Conservation (phyloP, 2,113 vertebrate genomes). For the Lampris incognitus region DNA sequence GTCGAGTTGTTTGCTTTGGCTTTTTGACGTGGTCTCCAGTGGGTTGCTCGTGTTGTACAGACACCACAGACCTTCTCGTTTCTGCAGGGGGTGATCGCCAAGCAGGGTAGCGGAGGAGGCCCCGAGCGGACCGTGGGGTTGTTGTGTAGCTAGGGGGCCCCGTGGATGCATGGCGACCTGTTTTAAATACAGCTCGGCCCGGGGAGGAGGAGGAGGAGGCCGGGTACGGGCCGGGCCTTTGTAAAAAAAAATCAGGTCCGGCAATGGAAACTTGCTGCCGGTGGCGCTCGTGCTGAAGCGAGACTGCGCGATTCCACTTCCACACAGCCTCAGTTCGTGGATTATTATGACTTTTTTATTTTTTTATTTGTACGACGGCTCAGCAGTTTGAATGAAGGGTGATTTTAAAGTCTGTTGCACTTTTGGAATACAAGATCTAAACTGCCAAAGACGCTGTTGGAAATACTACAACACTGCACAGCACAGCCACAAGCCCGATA, state of each 20-base stretch:
- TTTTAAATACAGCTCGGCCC: slow-evolving; percentile 36
- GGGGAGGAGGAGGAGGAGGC: too few species aligned
- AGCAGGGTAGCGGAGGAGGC: too few species aligned
- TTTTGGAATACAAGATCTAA: slow-evolving; percentile 52
- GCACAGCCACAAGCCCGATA: slow-evolving; percentile 19
- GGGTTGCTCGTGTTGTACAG: slow-evolving; percentile 25
- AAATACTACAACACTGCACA: slow-evolving; percentile 22
- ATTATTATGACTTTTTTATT: neutral
- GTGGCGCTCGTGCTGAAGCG: neutral
- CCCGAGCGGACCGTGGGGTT: too few species aligned
- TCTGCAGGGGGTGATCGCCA: neutral
- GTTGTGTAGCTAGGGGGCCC: slow-evolving; percentile 33
- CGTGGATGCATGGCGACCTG: slow-evolving; percentile 31
- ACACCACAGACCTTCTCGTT: slow-evolving; percentile 16
- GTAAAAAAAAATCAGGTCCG: too few species aligned
- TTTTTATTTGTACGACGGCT: neutral
- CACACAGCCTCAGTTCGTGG: neutral
- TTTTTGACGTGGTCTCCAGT: slow-evolving; percentile 51
- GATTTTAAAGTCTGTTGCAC: slow-evolving; percentile 42
- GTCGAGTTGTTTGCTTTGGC: slow-evolving; percentile 34
- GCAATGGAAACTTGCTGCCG: neutral
- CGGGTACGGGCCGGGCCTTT: too few species aligned
- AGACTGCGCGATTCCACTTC: neutral
- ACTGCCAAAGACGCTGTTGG: slow-evolving; percentile 74
- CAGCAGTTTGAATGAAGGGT: slow-evolving; percentile 29